phyloP scores from a whole-genome alignment of 2,113 vertebrate species.

The Poeciliopsis retropinna region DNA sequence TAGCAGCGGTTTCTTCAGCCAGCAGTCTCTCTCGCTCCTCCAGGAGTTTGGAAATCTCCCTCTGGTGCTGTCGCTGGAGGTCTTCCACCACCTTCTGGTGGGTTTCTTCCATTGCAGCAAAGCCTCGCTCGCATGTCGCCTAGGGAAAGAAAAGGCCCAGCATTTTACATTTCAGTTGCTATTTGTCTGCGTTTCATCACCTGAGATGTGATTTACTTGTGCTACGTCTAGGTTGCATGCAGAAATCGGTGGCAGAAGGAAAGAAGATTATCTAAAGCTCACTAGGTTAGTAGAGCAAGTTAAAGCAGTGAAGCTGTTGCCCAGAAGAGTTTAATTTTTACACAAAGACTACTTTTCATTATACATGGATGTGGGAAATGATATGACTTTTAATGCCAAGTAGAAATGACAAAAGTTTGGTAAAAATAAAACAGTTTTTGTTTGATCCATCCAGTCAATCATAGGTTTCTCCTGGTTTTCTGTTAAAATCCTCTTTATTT shows the following conservation, averaged over 20 bases:
- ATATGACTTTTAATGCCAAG: conserved; percentile 14
- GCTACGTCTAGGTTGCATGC: conserved; percentile 40
- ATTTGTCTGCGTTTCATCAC: not conserved
- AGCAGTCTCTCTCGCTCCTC: conserved; percentile 94
- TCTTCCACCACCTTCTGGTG: conserved; percentile 97
- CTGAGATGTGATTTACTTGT: conserved; percentile 3
- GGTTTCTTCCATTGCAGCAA: conserved; percentile 97
- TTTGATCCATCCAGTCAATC: not conserved
- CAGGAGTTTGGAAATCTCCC: conserved; percentile 92
- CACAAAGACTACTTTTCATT: not conserved
- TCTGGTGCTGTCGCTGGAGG: conserved; percentile 94
- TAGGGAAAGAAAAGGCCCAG: conserved; percentile 54
- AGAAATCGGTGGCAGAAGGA: conserved; percentile 49
- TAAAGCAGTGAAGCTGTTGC: conserved; percentile 27
- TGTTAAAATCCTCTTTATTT: not conserved
- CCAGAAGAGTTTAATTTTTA: conserved; percentile 1
- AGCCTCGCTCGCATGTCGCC: conserved; percentile 97
- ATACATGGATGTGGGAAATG: conserved; percentile 46
- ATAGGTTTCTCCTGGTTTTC: not conserved
- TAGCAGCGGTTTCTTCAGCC: conserved; percentile 95
- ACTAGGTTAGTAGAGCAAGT: conserved; percentile 52
- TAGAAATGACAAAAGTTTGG: not conserved
- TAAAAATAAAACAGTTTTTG: no score
- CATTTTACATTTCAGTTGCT: not conserved
- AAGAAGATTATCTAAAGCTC: conserved; percentile 28